These are phyloP conservation scores for Coilia nasus DNA, from an alignment of 2,797 vertebrate species.

Conservation along the genomic window DNA sequence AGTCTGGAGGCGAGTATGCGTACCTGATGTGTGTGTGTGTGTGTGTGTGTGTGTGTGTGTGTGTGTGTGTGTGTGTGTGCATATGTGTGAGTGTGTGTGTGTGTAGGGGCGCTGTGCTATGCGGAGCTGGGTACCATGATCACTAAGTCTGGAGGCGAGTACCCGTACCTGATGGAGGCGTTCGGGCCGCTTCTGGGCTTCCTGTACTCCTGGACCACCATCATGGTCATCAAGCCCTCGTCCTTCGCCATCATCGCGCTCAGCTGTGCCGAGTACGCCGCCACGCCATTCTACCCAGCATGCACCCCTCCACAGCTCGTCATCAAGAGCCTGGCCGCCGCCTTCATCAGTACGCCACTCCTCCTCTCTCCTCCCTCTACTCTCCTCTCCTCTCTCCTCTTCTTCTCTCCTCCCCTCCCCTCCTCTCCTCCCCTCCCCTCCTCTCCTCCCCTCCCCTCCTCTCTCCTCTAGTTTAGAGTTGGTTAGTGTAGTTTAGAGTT, in stretches of 20 bases:
- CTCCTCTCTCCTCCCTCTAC: not conserved
- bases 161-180: slow-evolving; percentile 88
- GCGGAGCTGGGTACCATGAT: slow-evolving; percentile 96
- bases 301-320: slow-evolving; percentile 79
- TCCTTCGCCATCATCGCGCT: slow-evolving; percentile 92
- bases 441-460: not conserved
- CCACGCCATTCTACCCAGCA: slow-evolving; percentile 84
- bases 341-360: slow-evolving; percentile 77
- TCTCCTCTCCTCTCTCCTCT: not conserved
- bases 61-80: slow-evolving; percentile 1
- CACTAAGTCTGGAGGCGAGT: slow-evolving; percentile 91
- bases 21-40: too few species aligned
- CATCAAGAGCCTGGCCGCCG: slow-evolving; percentile 84
- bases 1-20: slow-evolving; percentile 78
- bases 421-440: not conserved
- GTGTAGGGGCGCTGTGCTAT: slow-evolving; percentile 89
- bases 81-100: slow-evolving; percentile 30
- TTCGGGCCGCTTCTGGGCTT: slow-evolving; percentile 86
- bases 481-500: too few species aligned
- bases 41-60: too few species aligned
- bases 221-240: slow-evolving; percentile 88
- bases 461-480: not conserved
- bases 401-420: not conserved
- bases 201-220: slow-evolving; percentile 88
- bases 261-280: slow-evolving; percentile 88